Conservation (phyloP, 2,797 vertebrate genomes). For the Threskiornis aethiopicus region DNA sequence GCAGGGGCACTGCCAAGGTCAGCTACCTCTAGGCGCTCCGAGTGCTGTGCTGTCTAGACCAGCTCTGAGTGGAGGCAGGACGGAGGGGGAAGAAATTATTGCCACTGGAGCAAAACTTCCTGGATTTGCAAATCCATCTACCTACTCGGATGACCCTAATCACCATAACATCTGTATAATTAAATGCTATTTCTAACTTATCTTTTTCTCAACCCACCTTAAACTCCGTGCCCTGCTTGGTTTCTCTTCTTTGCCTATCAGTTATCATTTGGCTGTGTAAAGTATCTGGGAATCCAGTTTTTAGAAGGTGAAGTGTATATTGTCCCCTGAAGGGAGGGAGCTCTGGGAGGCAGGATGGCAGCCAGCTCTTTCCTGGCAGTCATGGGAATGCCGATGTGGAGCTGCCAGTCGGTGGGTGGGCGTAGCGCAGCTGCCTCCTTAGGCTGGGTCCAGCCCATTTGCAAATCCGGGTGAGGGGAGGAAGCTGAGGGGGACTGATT, state of each 20-base stretch:
- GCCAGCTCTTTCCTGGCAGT: conserved; percentile 56
- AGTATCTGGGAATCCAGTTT: conserved; percentile 19
- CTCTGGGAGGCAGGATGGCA: conserved; percentile 25
- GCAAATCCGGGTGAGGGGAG: not conserved
- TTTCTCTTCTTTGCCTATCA: conserved; percentile 53
- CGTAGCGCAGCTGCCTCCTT: not conserved
- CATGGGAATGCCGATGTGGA: conserved; percentile 12
- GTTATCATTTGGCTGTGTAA: conserved; percentile 37
- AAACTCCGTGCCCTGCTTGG: conserved; percentile 18
- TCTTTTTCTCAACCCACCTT: conserved; percentile 33
- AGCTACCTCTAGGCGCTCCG: not conserved
- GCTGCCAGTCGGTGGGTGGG: conserved; percentile 59
- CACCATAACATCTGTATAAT: conserved; percentile 46
- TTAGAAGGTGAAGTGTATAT: conserved; percentile 39
- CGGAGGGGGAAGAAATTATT: not conserved
- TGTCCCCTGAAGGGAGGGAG: conserved; percentile 28
- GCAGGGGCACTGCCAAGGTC: not conserved
- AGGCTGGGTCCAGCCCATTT: not conserved
- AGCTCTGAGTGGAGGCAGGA: not conserved
- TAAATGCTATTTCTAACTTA: conserved; percentile 17
- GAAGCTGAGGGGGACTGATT: not conserved
- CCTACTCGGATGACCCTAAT: conserved; percentile 27
- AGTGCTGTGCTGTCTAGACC: not conserved
- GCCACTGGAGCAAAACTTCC: conserved; percentile 5
- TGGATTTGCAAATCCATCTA: conserved; percentile 37